Percentiles rank a stretch among this genome's conserved stretches.
phyloP scores from a whole-genome alignment of 2,113 vertebrate genomes.

The Phaethon lepturus region DNA sequence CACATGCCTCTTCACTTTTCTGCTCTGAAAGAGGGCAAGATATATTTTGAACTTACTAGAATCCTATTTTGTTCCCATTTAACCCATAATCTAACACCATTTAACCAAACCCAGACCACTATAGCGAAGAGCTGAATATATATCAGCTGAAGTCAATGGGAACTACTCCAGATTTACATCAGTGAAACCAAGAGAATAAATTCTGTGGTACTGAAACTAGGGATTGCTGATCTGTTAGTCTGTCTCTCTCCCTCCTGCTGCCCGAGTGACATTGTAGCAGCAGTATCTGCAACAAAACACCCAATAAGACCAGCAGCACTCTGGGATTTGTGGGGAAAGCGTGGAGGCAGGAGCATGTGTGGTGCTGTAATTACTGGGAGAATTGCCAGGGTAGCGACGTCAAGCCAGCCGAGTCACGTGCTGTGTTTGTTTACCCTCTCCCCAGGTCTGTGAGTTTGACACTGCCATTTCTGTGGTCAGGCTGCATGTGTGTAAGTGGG shows the following conservation, averaged over 20 bases:
- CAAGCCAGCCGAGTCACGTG: slow-evolving; percentile 20
- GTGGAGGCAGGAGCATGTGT: not conserved
- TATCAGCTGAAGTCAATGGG: not conserved
- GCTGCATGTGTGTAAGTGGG: not conserved
- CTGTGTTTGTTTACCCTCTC: slow-evolving; percentile 60
- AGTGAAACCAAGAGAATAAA: not conserved
- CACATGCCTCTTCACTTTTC: not conserved
- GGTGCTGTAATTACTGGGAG: slow-evolving; percentile 53
- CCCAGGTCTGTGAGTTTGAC: not conserved
- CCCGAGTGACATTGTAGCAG: not conserved
- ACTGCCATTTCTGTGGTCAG: slow-evolving; percentile 57
- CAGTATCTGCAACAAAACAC: not conserved
- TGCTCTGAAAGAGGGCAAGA: not conserved
- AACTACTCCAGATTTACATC: not conserved
- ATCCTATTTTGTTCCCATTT: not conserved
- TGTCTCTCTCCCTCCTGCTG: slow-evolving; percentile 16
- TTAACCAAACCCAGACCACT: not conserved
- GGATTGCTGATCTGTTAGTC: not conserved
- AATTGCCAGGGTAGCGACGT: slow-evolving; percentile 24
- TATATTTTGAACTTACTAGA: not conserved
- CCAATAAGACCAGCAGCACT: not conserved
- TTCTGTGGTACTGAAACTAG: not conserved
- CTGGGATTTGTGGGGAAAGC: not conserved
- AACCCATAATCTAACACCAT: not conserved
- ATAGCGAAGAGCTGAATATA: not conserved